Conservation (phyloP, 2,888 invertebrate species). For the Drymonia ruficornis region DNA sequence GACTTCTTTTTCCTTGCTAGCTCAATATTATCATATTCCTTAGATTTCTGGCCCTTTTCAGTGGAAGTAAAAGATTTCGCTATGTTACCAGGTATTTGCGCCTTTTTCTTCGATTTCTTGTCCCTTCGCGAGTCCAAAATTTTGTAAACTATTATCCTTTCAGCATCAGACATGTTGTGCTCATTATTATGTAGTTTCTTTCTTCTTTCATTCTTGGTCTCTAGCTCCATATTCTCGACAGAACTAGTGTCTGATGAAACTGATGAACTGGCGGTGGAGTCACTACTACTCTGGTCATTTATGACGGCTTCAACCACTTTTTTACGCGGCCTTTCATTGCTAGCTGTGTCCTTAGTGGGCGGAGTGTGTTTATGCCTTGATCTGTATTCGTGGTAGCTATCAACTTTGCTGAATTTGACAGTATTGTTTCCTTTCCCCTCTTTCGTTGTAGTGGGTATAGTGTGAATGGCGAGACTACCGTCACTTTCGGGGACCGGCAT, state of each 20-base stretch:
- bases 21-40: conserved; percentile 11
- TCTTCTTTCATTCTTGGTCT: conserved; percentile 27
- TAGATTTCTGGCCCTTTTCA: conserved; percentile 28
- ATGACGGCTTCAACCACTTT: conserved; percentile 52
- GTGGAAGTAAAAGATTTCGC: conserved; percentile 49
- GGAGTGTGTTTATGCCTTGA: conserved; percentile 78
- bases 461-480: conserved; percentile 65
- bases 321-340: conserved; percentile 33
- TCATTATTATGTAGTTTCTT: conserved; percentile 26
- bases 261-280: conserved; percentile 48
- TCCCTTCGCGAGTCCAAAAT: conserved; percentile 61
- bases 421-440: conserved; percentile 58
- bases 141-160: conserved; percentile 75
- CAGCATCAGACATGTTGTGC: conserved; percentile 60
- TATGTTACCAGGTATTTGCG: conserved; percentile 48
- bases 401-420: conserved; percentile 71
- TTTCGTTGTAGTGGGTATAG: conserved; percentile 61
- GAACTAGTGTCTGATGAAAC: conserved; percentile 60
- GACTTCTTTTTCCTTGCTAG: conserved; percentile 4
- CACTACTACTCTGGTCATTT: conserved; percentile 45
- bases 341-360: conserved; percentile 65
- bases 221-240: conserved; percentile 46
- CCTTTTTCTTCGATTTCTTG: conserved; percentile 46
- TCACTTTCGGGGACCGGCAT: conserved; percentile 79
- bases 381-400: conserved; percentile 77